Conservation (phyloP, 2,888 invertebrate species). For the Ashinkailepas kermadecensis region DNA sequence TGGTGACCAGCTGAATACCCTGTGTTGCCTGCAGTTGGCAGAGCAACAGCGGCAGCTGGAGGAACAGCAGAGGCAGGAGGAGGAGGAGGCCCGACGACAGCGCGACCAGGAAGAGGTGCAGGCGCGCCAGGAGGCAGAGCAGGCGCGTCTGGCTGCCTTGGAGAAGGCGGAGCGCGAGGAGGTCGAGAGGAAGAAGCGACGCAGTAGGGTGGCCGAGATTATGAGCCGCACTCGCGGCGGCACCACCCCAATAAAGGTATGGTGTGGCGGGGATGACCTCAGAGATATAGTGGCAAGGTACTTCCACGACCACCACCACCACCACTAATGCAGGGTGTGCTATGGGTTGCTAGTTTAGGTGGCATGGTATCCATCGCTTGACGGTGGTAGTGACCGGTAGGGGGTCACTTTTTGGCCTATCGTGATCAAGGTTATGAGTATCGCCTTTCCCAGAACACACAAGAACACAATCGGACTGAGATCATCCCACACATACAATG, state of each 20-base stretch:
- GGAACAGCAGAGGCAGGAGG: background rate
- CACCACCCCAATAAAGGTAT: background rate
- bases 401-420: too few species aligned
- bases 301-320: too few species aligned
- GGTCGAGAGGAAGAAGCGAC: conserved; percentile 8
- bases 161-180: background rate
- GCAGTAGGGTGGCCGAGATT: conserved; percentile 19
- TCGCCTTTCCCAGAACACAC: too few species aligned
- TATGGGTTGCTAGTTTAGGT: too few species aligned
- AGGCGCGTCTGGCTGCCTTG: background rate
- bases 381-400: too few species aligned
- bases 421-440: too few species aligned
- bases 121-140: conserved; percentile 1
- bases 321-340: too few species aligned
- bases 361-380: too few species aligned
- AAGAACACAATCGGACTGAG: too few species aligned
- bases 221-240: conserved; percentile 11
- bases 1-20: background rate
- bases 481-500: too few species aligned
- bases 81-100: conserved; percentile 1
- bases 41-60: conserved; percentile 17
- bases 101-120: conserved; percentile 4
- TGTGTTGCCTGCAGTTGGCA: background rate
- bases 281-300: too few species aligned
- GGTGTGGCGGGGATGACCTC: too few species aligned